A percentile compares a stretch with the other conserved stretches of the same genome.
Evolutionary conservation across 2,113 vertebrate genomes (phyloP).

Genomic region (Calidris pygmaea): DNA sequence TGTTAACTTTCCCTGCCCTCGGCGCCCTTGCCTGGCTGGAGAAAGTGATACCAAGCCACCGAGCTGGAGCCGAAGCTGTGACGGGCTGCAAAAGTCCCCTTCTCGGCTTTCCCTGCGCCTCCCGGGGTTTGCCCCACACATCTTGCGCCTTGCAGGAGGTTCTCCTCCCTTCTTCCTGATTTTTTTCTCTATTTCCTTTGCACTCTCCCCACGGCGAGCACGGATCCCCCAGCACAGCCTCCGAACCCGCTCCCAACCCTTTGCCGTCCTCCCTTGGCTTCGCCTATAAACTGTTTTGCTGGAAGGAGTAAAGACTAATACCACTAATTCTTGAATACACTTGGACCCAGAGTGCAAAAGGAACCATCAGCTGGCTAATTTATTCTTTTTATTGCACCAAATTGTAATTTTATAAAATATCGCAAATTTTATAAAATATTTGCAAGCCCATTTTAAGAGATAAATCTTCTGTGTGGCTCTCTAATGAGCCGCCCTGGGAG

Average conservation of each 20-base stretch:
- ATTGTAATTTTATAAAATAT: constrained; percentile 67
- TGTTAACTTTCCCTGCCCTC: constrained; percentile 71
- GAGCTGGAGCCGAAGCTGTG: not conserved
- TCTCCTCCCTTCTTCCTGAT: not conserved
- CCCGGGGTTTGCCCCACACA: not conserved
- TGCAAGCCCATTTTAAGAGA: constrained; percentile 61
- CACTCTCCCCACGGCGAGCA: not conserved
- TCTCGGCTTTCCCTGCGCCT: not conserved
- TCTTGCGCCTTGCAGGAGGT: not conserved
- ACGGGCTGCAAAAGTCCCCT: not conserved
- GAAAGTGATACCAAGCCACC: constrained; percentile 55
- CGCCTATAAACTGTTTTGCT: not conserved
- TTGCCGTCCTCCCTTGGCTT: not conserved
- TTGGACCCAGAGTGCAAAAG: constrained; percentile 17
- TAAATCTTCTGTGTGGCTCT: constrained; percentile 60
- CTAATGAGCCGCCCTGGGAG: constrained; percentile 62
- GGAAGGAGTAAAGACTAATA: not conserved
- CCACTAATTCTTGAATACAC: not conserved
- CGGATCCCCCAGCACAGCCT: not conserved
- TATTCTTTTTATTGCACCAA: constrained; percentile 58
- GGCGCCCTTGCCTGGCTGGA: constrained; percentile 53
- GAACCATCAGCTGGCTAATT: constrained; percentile 47
- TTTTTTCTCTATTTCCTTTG: not conserved
- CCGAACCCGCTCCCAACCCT: not conserved
- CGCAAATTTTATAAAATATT: constrained; percentile 71